Base-by-base conservation (phyloP, 2,797 vertebrate species). In the Macrochelys suwanniensis region DNA sequence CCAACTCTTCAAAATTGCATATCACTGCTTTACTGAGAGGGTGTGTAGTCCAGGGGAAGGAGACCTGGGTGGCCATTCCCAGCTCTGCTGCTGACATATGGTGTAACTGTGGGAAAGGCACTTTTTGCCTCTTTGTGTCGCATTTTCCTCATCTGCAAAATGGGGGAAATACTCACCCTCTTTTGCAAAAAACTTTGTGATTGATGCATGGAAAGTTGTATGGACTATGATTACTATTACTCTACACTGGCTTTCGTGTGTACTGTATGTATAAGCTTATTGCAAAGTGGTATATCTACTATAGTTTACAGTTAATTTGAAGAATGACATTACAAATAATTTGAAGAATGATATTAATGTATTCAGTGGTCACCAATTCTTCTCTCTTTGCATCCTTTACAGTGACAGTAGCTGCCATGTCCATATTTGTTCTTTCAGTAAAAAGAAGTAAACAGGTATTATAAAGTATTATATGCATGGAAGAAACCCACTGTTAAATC, bases 381-480 rank as follows among this genome's bases (percentile, higher is more conserved):
- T 49, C 47, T 10, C 45, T 33, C 45, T 45, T 49, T 65, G 31
- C 53, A 42, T 45, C 25, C 54, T 47, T 45, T 76, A 76, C 12
- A 26, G 25, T 42, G 21, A 12, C 19, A 42, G 21, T 25, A 37
- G n/a, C 37, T 71, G 21, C 68, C 68, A 71, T 25, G n/a, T 25
- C 37, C 21, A 12, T 42, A 23, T 71, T 42, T 71, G 37, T 74
- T 42, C 71, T 45, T 45, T 74, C 25, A 45, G 42, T 74, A 74
- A 74, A 74, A 74, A 45, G 25, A 74, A 45, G 21, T 74, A 7
- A 45, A 28, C 45, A 59, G 15, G 28, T 31, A 9, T 47, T 42
- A 21, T 13, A 6, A 16, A 56, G 7, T 0, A 0, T 25, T 8
- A 11, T n/a, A 25, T 23, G 0, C 6, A 3, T 13, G 4, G 65